phyloP scores from a whole-genome alignment of 2,797 vertebrate genomes.

The Danio aesculapii region DNA sequence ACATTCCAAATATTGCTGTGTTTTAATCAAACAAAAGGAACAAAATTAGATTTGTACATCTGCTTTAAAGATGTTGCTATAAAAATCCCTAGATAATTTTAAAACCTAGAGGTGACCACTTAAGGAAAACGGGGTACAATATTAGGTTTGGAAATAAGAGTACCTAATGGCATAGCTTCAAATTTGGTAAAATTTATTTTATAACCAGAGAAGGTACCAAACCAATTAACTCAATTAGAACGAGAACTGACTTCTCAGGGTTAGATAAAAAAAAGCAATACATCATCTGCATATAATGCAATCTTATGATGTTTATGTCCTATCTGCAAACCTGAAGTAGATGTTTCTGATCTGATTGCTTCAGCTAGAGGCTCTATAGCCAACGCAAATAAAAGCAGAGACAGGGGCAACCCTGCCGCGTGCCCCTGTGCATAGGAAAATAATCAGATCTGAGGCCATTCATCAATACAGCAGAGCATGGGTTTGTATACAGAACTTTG shows the following conservation, averaged over 20 bases:
- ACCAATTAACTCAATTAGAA: not conserved
- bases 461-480: no score
- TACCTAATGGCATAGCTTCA: not conserved
- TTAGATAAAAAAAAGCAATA: not conserved
- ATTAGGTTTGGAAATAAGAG: not conserved
- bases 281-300: not conserved
- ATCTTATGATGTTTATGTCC: not conserved
- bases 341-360: not conserved
- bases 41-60: not conserved
- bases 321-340: not conserved
- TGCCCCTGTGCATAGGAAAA: no score
- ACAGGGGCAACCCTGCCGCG: not conserved
- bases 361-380: conserved; percentile 3
- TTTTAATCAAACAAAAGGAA: conserved; percentile 14
- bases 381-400: not conserved
- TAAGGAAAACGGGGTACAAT: conserved; percentile 1
- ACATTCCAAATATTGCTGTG: not conserved
- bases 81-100: not conserved
- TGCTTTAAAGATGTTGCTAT: not conserved
- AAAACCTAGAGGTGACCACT: conserved; percentile 1
- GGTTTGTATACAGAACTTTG: no score
- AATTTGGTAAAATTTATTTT: not conserved
- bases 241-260: not conserved
- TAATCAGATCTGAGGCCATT: no score
- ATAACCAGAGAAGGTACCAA: conserved; percentile 9